phyloP scores from a whole-genome alignment of 2,797 vertebrate genomes.

The Coregonus ussuriensis region DNA sequence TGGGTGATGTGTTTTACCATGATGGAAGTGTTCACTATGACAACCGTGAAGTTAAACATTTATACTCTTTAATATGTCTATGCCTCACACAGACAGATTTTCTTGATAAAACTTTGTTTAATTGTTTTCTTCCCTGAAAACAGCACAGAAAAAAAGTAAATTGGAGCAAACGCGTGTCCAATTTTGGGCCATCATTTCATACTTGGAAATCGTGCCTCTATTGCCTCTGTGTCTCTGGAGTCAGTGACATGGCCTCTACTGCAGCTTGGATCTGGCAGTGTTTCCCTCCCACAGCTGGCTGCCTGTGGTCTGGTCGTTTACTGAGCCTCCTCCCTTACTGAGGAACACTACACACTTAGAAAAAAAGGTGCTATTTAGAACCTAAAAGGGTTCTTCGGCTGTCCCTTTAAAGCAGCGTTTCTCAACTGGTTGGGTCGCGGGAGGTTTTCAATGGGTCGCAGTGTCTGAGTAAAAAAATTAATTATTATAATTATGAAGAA shows the following conservation, averaged over 20 bases:
- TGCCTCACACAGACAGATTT: not conserved
- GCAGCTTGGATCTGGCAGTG: slow-evolving; percentile 41
- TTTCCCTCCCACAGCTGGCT: slow-evolving; percentile 59
- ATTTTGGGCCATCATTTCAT: slow-evolving; percentile 10
- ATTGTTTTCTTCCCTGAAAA: not conserved
- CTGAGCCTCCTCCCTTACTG: not conserved
- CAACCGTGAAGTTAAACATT: not conserved
- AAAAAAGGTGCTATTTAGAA: too few relatives aligned
- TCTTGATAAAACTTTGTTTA: not conserved
- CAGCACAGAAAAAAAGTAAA: not conserved
- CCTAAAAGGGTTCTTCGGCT: too few relatives aligned
- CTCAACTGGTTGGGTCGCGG: not conserved
- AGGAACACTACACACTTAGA: not conserved
- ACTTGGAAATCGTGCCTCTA: slow-evolving; percentile 22
- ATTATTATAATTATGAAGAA: not conserved
- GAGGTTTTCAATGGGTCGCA: not conserved
- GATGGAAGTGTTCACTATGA: not conserved
- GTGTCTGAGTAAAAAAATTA: not conserved
- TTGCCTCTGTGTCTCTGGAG: slow-evolving; percentile 11
- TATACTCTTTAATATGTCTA: too few relatives aligned
- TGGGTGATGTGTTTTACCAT: slow-evolving; percentile 11
- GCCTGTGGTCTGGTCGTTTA: slow-evolving; percentile 32
- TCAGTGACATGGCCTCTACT: slow-evolving; percentile 36
- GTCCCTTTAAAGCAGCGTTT: not conserved
- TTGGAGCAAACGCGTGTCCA: not conserved